Percentiles rank a stretch among this genome's conserved stretches.
Evolutionary conservation across 35 echinoderm and acorn worm species (phyloP).

Genomic region (Apostichopus californicus): DNA sequence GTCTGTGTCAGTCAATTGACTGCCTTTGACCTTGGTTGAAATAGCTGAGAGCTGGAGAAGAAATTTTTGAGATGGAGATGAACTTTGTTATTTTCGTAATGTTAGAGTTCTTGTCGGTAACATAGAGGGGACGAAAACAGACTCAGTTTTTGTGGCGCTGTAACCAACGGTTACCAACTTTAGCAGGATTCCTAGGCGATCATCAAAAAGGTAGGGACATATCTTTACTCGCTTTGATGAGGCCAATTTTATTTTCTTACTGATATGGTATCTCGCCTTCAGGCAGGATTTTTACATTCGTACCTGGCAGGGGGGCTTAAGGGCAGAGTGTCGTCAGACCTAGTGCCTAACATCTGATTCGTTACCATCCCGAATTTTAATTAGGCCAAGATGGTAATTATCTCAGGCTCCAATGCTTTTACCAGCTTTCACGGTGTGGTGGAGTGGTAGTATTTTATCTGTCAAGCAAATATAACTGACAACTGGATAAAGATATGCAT

Average conservation of each 20-base stretch:
- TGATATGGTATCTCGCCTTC: constrained; percentile 33
- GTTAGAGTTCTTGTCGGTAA: constrained; percentile 30
- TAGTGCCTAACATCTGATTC: neutral
- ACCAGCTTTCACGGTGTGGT: neutral
- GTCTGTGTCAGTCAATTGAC: constrained; percentile 36
- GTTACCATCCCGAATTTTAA: constrained; percentile 3
- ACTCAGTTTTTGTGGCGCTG: constrained; percentile 31
- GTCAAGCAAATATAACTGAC: neutral
- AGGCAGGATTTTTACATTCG: constrained; percentile 11
- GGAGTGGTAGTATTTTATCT: neutral
- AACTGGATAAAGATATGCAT: neutral
- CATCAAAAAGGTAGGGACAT: constrained; percentile 51
- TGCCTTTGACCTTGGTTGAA: constrained; percentile 20
- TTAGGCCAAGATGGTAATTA: constrained; percentile 40
- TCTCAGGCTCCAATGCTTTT: neutral
- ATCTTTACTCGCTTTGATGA: neutral
- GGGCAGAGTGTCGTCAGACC: neutral
- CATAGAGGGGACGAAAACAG: constrained; percentile 11
- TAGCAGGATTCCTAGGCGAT: constrained; percentile 2
- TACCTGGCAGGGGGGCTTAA: constrained; percentile 15
- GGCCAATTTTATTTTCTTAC: constrained; percentile 26
- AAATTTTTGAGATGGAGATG: constrained; percentile 32
- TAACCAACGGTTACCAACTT: constrained; percentile 39
- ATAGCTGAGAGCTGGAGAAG: neutral
- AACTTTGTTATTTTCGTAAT: constrained; percentile 54